Evolutionary conservation across 2,797 vertebrate species (phyloP).

Genomic region (Basileuterus tristriatus): DNA sequence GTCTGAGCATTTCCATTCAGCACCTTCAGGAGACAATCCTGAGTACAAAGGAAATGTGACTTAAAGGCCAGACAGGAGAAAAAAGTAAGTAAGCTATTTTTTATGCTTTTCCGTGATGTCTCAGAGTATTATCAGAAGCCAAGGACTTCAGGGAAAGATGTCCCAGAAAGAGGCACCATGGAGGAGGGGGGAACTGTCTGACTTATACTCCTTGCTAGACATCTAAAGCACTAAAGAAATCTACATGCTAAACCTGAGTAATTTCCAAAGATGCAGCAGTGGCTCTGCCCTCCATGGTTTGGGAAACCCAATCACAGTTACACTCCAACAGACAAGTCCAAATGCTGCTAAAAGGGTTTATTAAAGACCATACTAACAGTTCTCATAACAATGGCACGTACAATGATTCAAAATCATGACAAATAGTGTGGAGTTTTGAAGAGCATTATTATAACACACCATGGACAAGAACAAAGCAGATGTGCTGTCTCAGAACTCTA

Average conservation of each 20-base stretch:
- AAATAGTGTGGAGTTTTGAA: conserved; percentile 37
- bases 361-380: conserved; percentile 72
- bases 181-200: background rate
- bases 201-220: background rate
- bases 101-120: background rate
- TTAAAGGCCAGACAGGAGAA: background rate
- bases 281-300: background rate
- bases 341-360: conserved; percentile 76
- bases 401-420: conserved; percentile 67
- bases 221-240: background rate
- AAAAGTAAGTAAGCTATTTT: background rate
- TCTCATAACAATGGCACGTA: conserved; percentile 75
- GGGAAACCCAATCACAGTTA: background rate
- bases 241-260: rapidly evolving
- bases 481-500: conserved; percentile 45
- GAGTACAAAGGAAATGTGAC: background rate
- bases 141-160: background rate
- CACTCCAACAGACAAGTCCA: background rate
- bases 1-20: background rate
- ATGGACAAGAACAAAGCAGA: conserved; percentile 46
- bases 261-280: background rate
- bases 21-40: background rate
- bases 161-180: background rate
- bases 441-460: conserved; percentile 6
- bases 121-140: background rate